Evolutionary conservation across 1,140 invertebrate genomes (phyloP).

Genomic region (Lordiphosa mommai): DNA sequence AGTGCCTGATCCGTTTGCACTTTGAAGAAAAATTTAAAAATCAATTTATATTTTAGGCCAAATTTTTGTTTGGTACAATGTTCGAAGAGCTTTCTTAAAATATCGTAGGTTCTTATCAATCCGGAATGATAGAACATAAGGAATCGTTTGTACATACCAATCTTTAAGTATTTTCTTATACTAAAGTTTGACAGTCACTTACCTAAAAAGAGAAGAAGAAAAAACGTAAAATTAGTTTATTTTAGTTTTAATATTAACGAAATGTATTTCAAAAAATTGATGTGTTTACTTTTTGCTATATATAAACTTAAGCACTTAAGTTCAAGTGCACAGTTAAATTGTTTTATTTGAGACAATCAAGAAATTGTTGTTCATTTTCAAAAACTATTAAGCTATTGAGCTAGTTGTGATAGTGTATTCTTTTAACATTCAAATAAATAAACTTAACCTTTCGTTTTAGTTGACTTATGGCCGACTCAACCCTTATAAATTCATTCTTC

Average conservation of each 20-base stretch:
- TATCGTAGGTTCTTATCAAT: not conserved
- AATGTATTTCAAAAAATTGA: no score
- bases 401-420: not conserved
- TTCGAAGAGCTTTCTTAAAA: no score
- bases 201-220: slow-evolving; percentile 43
- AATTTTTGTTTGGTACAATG: no score
- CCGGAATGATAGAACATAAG: no score
- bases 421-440: not conserved
- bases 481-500: slow-evolving; percentile 8
- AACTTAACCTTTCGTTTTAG: no score
- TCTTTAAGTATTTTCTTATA: not conserved
- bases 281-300: no score
- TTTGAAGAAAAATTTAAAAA: no score
- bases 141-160: slow-evolving; percentile 44
- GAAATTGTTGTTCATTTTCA: not conserved
- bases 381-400: not conserved
- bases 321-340: no score
- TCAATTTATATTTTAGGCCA: no score
- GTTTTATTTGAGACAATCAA: slow-evolving; percentile 12
- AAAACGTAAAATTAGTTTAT: slow-evolving; percentile 2
- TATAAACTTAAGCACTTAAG: no score
- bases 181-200: slow-evolving; percentile 24
- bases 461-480: not conserved
- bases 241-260: slow-evolving; percentile 11
- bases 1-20: no score